Evolutionary conservation across 1,140 invertebrate genomes (phyloP).

Genomic region (Fopius arisanus): DNA sequence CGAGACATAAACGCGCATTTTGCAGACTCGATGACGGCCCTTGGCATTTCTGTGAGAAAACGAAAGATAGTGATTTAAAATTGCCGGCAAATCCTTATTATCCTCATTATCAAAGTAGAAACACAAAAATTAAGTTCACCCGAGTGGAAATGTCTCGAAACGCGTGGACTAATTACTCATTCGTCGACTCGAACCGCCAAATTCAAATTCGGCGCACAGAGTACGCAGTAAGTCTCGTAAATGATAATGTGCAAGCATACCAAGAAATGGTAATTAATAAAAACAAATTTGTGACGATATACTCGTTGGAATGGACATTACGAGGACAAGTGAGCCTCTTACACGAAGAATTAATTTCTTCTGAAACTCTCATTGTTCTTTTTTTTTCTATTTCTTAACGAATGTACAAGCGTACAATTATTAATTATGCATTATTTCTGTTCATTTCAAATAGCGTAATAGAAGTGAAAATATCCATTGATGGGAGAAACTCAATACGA

Average conservation of each 20-base stretch:
- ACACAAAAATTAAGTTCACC: too few species aligned
- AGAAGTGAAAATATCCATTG: not conserved
- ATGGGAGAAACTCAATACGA: constrained; percentile 19
- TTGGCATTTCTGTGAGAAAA: not conserved
- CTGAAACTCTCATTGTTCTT: not conserved
- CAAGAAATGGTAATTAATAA: not conserved
- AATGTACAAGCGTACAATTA: not conserved
- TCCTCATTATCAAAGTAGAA: too few species aligned
- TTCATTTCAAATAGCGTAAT: constrained; percentile 6
- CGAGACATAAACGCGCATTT: not conserved
- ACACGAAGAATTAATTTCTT: not conserved
- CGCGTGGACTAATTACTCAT: too few species aligned
- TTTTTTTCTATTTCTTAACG: constrained; percentile 1
- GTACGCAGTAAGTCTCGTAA: too few species aligned
- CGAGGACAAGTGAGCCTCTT: not conserved
- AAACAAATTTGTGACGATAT: not conserved
- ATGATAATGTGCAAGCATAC: not conserved
- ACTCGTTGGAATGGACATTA: not conserved
- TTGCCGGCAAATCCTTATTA: too few species aligned
- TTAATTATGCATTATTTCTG: constrained; percentile 5
- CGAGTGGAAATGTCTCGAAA: too few species aligned
- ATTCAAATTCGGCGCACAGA: too few species aligned
- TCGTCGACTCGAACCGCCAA: too few species aligned
- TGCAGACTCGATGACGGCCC: not conserved
- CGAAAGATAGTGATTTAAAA: not conserved